These are phyloP conservation scores for Crambe crambe DNA, from an alignment of 37 sponge, comb jelly and placozoan species.

Conservation along the genomic window DNA sequence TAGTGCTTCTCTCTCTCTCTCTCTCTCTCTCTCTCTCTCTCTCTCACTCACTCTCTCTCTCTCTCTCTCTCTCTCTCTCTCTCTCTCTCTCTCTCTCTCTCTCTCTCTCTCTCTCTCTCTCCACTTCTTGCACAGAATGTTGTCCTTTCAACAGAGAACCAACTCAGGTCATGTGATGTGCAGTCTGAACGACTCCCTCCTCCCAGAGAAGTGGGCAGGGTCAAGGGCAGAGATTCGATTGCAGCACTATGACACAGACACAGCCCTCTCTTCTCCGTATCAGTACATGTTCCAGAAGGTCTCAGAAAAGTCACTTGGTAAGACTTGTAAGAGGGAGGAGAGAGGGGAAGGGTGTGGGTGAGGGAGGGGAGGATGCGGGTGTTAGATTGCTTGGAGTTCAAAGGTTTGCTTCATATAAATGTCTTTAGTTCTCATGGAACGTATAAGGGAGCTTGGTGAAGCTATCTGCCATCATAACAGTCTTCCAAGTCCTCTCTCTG, in stretches of 20 bases:
- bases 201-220: constrained; percentile 28
- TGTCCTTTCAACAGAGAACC: constrained; percentile 27
- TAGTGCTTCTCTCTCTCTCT: too few species aligned
- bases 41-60: too few species aligned
- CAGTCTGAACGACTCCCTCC: constrained; percentile 23
- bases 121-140: too few species aligned
- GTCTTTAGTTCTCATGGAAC: constrained; percentile 26
- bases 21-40: too few species aligned
- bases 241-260: constrained; percentile 6
- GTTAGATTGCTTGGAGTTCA: neutral
- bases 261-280: constrained; percentile 22
- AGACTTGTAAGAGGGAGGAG: too few species aligned
- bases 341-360: too few species aligned
- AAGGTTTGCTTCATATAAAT: neutral
- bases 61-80: too few species aligned
- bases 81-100: too few species aligned
- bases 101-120: too few species aligned
- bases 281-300: constrained; percentile 58
- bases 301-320: constrained; percentile 48
- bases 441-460: constrained; percentile 27
- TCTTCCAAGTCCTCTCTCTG: constrained; percentile 18
- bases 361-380: neutral
- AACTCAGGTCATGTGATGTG: constrained; percentile 34
- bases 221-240: neutral
- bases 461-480: constrained; percentile 25